A percentile compares a stretch with the other conserved stretches of the same genome.
These are phyloP conservation scores for Phrynocephalus forsythii DNA, from an alignment of 2,797 vertebrate species.

Conservation along the genomic window DNA sequence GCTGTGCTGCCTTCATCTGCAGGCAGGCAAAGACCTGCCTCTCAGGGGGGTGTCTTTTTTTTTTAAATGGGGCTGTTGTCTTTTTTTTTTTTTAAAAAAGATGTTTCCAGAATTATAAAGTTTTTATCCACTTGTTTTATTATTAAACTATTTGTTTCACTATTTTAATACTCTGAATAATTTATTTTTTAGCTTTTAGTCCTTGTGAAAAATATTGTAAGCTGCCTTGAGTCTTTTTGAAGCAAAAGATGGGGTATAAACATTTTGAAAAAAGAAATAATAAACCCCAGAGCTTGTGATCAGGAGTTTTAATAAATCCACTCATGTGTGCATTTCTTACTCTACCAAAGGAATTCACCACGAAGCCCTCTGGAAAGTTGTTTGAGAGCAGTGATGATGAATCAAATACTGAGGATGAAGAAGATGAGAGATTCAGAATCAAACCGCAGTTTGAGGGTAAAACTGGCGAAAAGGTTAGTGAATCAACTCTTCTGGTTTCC, in stretches of 20 bases:
- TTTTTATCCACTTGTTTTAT: too few relatives aligned
- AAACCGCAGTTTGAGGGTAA: conserved; percentile 94
- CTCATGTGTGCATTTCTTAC: conserved; percentile 26
- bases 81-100: background rate
- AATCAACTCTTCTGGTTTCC: conserved; percentile 2
- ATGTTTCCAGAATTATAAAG: background rate
- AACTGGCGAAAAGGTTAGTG: conserved; percentile 91
- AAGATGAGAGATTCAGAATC: conserved; percentile 83
- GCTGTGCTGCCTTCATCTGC: too few relatives aligned
- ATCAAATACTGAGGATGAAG: conserved; percentile 73
- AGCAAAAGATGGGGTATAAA: too few relatives aligned
- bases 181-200: too few relatives aligned
- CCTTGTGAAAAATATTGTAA: background rate
- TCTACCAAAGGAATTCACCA: conserved; percentile 55
- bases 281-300: background rate
- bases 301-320: background rate
- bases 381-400: conserved; percentile 89
- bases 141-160: too few relatives aligned
- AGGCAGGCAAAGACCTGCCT: too few relatives aligned
- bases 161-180: too few relatives aligned
- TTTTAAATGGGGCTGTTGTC: background rate
- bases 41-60: too few relatives aligned
- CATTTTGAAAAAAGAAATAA: background rate
- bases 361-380: conserved; percentile 74
- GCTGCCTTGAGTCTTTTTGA: too few relatives aligned